These are phyloP conservation scores for Netelia fuscicornis DNA, from an alignment of 2,888 invertebrate genomes.

Conservation along the genomic window DNA sequence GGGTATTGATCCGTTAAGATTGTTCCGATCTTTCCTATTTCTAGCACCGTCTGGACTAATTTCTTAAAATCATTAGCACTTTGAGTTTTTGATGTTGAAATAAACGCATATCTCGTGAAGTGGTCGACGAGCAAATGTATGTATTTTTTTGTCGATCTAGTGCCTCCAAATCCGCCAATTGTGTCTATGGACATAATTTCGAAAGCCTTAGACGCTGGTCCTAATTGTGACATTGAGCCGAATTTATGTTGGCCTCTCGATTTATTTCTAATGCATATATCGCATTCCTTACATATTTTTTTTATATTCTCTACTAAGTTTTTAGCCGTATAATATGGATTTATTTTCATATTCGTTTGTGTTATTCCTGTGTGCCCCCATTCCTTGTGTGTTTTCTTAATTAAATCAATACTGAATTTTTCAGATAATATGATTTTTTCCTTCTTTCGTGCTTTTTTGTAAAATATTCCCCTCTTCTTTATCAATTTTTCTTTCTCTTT, in stretches of 20 bases:
- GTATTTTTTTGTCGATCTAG: constrained; percentile 75
- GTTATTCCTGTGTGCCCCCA: no score
- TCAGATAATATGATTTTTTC: no score
- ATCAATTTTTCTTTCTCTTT: no score
- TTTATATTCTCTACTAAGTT: constrained; percentile 68
- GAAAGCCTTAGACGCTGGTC: constrained; percentile 74
- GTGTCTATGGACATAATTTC: constrained; percentile 77
- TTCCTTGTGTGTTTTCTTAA: no score
- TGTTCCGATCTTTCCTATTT: constrained; percentile 59
- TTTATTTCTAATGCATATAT: constrained; percentile 76
- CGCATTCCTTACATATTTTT: constrained; percentile 66
- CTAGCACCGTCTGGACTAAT: constrained; percentile 57
- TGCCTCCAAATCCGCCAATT: constrained; percentile 75
- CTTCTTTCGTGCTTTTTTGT: no score
- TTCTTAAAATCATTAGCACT: constrained; percentile 72
- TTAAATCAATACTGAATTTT: no score
- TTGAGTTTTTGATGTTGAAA: constrained; percentile 72
- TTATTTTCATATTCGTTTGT: no score
- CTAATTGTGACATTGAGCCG: constrained; percentile 73
- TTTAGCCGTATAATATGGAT: constrained; percentile 58
- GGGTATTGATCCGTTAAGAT: constrained; percentile 73
- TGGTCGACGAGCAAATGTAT: constrained; percentile 74
- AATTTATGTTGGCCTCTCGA: constrained; percentile 71
- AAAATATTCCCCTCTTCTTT: no score
- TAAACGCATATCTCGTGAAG: constrained; percentile 73